Evolutionary conservation across 2,113 vertebrate genomes (phyloP).

Genomic region (Chaetodon auriga): DNA sequence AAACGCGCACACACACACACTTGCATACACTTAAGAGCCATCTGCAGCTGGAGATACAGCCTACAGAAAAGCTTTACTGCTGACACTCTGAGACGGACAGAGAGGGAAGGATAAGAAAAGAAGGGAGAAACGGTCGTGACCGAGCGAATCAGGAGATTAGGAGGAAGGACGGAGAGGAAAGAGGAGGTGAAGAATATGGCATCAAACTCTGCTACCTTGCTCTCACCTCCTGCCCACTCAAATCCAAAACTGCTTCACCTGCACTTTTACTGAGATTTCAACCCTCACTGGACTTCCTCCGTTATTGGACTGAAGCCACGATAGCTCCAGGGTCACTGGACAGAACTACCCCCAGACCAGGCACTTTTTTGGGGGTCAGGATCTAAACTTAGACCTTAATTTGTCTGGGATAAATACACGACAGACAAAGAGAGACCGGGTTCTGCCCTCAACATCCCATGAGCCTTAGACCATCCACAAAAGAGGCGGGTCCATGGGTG

Average conservation of each 20-base stretch:
- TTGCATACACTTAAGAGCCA: conserved; percentile 70
- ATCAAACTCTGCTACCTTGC: conserved; percentile 35
- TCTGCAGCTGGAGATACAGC: conserved; percentile 79
- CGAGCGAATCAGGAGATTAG: conserved; percentile 49
- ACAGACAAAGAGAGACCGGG: neutral
- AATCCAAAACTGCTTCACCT: conserved; percentile 50
- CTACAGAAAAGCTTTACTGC: conserved; percentile 74
- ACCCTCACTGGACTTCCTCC: conserved; percentile 25
- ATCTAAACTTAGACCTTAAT: neutral
- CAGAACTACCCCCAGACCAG: neutral
- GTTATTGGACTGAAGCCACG: conserved; percentile 4
- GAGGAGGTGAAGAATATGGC: conserved; percentile 15
- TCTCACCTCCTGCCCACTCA: conserved; percentile 50
- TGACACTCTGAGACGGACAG: conserved; percentile 68
- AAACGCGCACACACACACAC: conserved; percentile 31
- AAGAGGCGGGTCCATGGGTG: too few species aligned
- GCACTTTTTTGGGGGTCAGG: neutral
- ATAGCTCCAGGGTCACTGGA: conserved; percentile 10
- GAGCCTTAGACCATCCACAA: too few species aligned
- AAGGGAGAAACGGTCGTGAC: conserved; percentile 49
- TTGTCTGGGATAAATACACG: neutral
- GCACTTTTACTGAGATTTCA: conserved; percentile 52
- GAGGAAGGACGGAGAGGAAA: conserved; percentile 19
- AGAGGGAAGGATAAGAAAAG: conserved; percentile 45
- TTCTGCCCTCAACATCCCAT: neutral